These are phyloP conservation scores for Scaptomyza pallida DNA, from an alignment of 1,140 invertebrate species.

Conservation along the genomic window DNA sequence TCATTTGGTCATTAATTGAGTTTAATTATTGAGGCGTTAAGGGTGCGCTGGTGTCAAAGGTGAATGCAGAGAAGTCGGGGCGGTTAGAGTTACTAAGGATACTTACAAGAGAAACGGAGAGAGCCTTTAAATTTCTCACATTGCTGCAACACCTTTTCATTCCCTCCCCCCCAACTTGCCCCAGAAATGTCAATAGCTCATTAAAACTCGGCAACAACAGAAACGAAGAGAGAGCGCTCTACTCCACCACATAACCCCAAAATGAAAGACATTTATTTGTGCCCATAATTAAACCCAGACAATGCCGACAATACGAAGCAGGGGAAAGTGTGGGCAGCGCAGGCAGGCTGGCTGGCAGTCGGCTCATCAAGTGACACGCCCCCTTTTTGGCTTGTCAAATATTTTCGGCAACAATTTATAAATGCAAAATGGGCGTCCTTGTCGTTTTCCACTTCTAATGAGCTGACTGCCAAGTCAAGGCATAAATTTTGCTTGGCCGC, in stretches of 20 bases:
- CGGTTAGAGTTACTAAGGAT: not conserved
- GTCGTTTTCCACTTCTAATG: constrained; percentile 40
- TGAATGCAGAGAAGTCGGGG: not conserved
- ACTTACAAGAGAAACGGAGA: not conserved
- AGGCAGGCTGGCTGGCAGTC: constrained; percentile 1
- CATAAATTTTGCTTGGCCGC: constrained; percentile 51
- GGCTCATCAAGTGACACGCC: constrained; percentile 35
- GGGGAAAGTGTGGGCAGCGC: not conserved
- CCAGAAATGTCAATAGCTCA: constrained; percentile 61
- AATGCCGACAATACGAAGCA: constrained; percentile 50
- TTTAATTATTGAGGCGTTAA: constrained; percentile 73
- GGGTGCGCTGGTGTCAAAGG: constrained; percentile 8
- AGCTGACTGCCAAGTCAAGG: constrained; percentile 53
- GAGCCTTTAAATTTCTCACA: not conserved
- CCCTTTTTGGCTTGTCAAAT: constrained; percentile 54
- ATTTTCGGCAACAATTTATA: constrained; percentile 72
- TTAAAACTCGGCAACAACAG: constrained; percentile 54
- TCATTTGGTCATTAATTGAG: constrained; percentile 71
- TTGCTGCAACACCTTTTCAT: constrained; percentile 10
- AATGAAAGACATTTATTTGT: constrained; percentile 77
- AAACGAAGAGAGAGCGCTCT: not conserved
- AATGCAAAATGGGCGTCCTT: constrained; percentile 58
- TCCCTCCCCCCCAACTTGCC: not conserved
- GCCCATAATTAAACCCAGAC: constrained; percentile 80
- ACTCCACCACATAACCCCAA: constrained; percentile 54